Evolutionary conservation across 2,888 invertebrate species (phyloP).

Genomic region (Hydroisotoma schaefferi): DNA sequence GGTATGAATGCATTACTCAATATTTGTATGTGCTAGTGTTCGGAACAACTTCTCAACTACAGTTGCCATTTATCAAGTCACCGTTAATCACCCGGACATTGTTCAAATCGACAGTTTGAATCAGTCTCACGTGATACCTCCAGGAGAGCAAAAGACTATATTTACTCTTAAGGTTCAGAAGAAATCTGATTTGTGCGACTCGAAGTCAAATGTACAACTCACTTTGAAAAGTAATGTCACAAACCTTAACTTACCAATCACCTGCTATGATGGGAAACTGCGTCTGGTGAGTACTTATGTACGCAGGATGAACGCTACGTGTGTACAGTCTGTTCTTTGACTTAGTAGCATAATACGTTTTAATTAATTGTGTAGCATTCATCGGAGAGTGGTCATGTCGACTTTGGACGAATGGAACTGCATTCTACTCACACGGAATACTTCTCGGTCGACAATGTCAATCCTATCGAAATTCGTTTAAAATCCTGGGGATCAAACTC

Average conservation of each 20-base stretch:
- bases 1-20: not conserved
- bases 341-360: not conserved
- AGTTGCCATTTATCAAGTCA: constrained; percentile 47
- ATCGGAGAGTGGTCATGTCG: constrained; percentile 52
- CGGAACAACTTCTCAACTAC: constrained; percentile 46
- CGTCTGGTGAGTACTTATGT: constrained; percentile 54
- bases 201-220: constrained; percentile 52
- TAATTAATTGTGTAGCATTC: constrained; percentile 28
- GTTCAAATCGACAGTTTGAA: constrained; percentile 45
- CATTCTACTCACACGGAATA: constrained; percentile 65
- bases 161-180: constrained; percentile 42
- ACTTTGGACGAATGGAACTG: constrained; percentile 65
- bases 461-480: constrained; percentile 67
- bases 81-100: constrained; percentile 47
- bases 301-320: not conserved
- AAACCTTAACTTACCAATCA: constrained; percentile 64
- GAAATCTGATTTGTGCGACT: constrained; percentile 44
- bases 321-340: not conserved
- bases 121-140: constrained; percentile 43
- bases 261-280: constrained; percentile 70
- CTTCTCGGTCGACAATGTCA: constrained; percentile 69
- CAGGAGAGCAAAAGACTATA: constrained; percentile 45
- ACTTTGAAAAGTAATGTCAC: constrained; percentile 71
- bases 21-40: constrained; percentile 33
- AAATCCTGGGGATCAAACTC: constrained; percentile 62